These are phyloP conservation scores for Bubo blakistoni DNA, from an alignment of 2,113 vertebrate species.

Conservation along the genomic window DNA sequence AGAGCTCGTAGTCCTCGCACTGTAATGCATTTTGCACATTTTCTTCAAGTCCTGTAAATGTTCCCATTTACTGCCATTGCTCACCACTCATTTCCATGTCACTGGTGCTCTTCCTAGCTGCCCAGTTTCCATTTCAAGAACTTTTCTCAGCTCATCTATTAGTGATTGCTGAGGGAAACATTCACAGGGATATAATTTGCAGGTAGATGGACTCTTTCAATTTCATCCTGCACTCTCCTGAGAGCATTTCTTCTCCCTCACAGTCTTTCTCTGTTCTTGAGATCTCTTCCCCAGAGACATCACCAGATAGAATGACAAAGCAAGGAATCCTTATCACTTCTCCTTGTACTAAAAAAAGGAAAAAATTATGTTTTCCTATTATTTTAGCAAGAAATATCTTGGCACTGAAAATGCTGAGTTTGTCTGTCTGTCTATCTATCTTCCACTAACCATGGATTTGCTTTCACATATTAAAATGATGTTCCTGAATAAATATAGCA, in stretches of 20 bases:
- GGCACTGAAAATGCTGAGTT: background rate
- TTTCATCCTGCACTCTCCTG: background rate
- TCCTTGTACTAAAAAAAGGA: background rate
- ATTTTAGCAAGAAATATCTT: background rate
- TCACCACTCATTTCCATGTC: background rate
- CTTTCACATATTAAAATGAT: background rate
- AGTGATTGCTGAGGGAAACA: background rate
- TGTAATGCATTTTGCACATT: background rate
- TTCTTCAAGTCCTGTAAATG: background rate
- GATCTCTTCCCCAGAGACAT: background rate
- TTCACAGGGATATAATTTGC: background rate
- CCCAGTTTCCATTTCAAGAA: background rate
- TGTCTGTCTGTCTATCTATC: background rate
- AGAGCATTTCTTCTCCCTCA: background rate
- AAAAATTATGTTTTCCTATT: background rate
- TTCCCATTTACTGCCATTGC: background rate
- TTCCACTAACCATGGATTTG: background rate
- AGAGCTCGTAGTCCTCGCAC: accelerated
- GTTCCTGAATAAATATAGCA: background rate
- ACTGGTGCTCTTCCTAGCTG: background rate
- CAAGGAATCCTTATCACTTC: background rate
- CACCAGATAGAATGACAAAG: background rate
- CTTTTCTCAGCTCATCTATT: background rate
- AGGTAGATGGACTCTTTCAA: background rate
- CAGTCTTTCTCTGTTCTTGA: background rate